Conservation (phyloP, 2,797 vertebrate species). For the Parambassis ranga region DNA sequence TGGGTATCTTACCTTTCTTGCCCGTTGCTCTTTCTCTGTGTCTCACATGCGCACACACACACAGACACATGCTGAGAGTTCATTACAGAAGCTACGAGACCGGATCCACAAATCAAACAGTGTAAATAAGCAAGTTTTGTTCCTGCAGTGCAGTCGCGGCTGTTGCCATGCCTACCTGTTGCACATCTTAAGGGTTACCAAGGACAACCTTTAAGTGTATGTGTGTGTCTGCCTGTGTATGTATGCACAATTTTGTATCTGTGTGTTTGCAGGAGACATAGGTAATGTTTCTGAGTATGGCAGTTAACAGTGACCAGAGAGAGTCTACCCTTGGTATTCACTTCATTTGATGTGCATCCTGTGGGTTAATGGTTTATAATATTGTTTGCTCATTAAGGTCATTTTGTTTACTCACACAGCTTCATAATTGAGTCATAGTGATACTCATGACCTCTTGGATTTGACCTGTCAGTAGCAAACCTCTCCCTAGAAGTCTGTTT, state of each 20-base stretch:
- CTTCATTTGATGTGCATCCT: slow-evolving; percentile 8
- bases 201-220: slow-evolving; percentile 54
- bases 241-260: slow-evolving; percentile 15
- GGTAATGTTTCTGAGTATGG: slow-evolving; percentile 1
- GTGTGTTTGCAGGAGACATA: neutral
- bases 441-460: neutral
- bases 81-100: slow-evolving; percentile 51
- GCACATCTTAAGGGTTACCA: slow-evolving; percentile 68
- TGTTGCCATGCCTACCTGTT: slow-evolving; percentile 65
- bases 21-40: neutral
- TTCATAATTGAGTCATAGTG: neutral
- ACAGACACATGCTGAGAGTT: neutral
- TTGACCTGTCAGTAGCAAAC: neutral
- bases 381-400: no score
- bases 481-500: neutral
- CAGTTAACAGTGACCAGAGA: slow-evolving; percentile 43
- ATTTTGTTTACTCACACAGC: neutral
- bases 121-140: slow-evolving; percentile 69
- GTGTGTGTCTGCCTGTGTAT: slow-evolving; percentile 29
- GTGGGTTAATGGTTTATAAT: slow-evolving; percentile 3
- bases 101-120: slow-evolving; percentile 73
- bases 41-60: neutral
- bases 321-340: slow-evolving; percentile 25
- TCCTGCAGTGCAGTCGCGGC: slow-evolving; percentile 40
- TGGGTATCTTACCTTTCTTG: neutral